Evolutionary conservation across 2,113 vertebrate genomes (phyloP), one percentile per base, ranked within the genome.

Genomic region (Nicator chloris): DNA sequence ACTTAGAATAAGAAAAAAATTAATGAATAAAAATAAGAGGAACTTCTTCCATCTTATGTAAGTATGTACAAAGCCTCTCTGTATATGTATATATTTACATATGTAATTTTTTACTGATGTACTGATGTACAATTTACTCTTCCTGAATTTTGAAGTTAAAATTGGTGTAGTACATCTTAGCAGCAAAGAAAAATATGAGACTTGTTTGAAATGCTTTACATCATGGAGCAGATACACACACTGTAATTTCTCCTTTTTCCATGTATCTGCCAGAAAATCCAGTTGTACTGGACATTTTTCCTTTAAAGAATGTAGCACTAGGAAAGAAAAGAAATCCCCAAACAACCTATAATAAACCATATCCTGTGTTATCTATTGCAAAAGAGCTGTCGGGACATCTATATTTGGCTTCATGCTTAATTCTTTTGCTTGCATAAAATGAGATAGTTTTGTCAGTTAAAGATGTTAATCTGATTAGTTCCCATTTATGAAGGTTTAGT

Each of bases 401-500:
- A 8, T 21, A 69, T 93, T 95, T 96, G 80, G 23, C 86, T 86
- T 56, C 18, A 45, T 94, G 60, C 72, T 96, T 96, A 92, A 94
- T 76, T 96, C 77, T 97, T 97, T 63, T 95, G 76, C 75, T 93
- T 96, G 39, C 87, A 33, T 96, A 93, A 95, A 97, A 61, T 87
- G 23, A 72, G 50, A 85, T 88, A 35, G 69, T 95, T 97, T 96
- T 97, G 59, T 94, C 82, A 95, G 68, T 88, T 95, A 96, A 95
- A 96, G 82, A 90, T 69, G 85, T 92, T 97, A 97, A 97, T 97
- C 68, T 97, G 70, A 92, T 96, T 96, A 96, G 40, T 91, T 86
- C 66, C 42, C 49, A 84, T 95, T 90, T 97, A 90, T 95, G 94
- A 93, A 93, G 60, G 64, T 94, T 97, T 97, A 49, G 78, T 96